Conservation (phyloP, 2,888 invertebrate species). For the Eumerus sabulonum region DNA sequence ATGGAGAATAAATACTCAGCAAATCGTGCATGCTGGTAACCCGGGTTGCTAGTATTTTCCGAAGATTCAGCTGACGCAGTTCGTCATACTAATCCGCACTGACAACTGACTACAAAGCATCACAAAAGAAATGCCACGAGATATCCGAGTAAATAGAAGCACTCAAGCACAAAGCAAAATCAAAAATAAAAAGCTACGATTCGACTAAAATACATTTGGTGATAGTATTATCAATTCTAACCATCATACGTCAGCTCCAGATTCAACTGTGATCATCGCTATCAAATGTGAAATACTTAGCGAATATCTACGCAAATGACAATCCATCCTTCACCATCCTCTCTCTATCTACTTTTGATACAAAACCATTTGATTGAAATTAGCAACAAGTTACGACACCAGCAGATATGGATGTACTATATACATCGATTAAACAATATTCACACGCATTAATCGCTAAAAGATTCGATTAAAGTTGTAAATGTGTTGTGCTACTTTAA, state of each 20-base stretch:
- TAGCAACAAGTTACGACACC: slow-evolving; percentile 40
- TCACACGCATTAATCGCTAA: slow-evolving; percentile 25
- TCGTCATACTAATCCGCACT: neutral
- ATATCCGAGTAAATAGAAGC: neutral
- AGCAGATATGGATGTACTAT: neutral
- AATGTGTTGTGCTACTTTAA: too few relatives aligned
- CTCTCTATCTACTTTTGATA: slow-evolving; percentile 39
- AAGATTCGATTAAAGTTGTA: neutral
- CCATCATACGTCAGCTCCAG: slow-evolving; percentile 7
- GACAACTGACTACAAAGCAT: neutral
- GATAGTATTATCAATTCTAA: slow-evolving; percentile 18
- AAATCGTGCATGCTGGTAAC: too few relatives aligned
- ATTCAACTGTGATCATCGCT: slow-evolving; percentile 12
- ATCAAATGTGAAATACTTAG: slow-evolving; percentile 20
- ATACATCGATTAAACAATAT: slow-evolving; percentile 26
- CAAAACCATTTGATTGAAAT: slow-evolving; percentile 14
- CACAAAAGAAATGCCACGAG: too few relatives aligned
- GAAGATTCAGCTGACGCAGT: too few relatives aligned
- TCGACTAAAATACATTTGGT: slow-evolving; percentile 21
- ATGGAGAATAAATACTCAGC: too few relatives aligned
- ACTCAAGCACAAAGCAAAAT: neutral
- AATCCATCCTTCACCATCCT: too few relatives aligned
- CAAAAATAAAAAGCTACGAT: neutral
- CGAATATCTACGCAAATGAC: slow-evolving; percentile 5
- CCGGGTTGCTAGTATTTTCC: too few relatives aligned